A percentile compares a stretch with the other conserved stretches of the same genome.
phyloP scores from a whole-genome alignment of 2,888 invertebrate genomes.

The Coleophora deauratella region DNA sequence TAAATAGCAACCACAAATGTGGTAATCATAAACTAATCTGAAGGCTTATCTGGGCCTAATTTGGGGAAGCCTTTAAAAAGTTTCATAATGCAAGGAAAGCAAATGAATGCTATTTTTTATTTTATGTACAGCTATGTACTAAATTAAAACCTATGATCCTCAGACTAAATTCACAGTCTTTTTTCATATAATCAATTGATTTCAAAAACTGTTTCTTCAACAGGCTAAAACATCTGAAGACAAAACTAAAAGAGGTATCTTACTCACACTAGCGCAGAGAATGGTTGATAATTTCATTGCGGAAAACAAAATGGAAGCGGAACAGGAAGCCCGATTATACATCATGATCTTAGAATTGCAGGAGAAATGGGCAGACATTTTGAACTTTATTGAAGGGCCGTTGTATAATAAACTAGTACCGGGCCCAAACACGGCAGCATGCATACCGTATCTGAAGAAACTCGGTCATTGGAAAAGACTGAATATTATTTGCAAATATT shows the following conservation, averaged over 20 bases:
- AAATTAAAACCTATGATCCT: too few species aligned
- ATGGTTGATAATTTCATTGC: slow-evolving; percentile 93
- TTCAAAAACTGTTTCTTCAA: background rate
- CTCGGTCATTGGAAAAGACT: slow-evolving; percentile 84
- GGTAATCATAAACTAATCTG: too few species aligned
- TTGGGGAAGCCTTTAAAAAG: too few species aligned
- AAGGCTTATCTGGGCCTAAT: too few species aligned
- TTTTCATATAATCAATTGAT: too few species aligned
- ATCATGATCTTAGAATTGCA: slow-evolving; percentile 85
- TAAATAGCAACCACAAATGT: too few species aligned
- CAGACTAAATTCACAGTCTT: too few species aligned
- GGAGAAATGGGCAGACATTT: slow-evolving; percentile 86
- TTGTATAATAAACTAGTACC: slow-evolving; percentile 80
- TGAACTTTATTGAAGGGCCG: slow-evolving; percentile 86
- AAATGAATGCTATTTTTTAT: too few species aligned
- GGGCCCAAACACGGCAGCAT: slow-evolving; percentile 78
- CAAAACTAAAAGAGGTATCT: slow-evolving; percentile 77
- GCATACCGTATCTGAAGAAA: slow-evolving; percentile 82
- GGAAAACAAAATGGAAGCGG: slow-evolving; percentile 92
- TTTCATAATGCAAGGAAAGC: too few species aligned
- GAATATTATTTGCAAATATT: slow-evolving; percentile 81
- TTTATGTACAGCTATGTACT: too few species aligned
- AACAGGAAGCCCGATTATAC: slow-evolving; percentile 94
- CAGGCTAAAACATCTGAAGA: slow-evolving; percentile 65
- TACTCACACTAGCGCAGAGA: slow-evolving; percentile 90